phyloP scores from a whole-genome alignment of 2,113 vertebrate genomes.

The Ailurus styani region DNA sequence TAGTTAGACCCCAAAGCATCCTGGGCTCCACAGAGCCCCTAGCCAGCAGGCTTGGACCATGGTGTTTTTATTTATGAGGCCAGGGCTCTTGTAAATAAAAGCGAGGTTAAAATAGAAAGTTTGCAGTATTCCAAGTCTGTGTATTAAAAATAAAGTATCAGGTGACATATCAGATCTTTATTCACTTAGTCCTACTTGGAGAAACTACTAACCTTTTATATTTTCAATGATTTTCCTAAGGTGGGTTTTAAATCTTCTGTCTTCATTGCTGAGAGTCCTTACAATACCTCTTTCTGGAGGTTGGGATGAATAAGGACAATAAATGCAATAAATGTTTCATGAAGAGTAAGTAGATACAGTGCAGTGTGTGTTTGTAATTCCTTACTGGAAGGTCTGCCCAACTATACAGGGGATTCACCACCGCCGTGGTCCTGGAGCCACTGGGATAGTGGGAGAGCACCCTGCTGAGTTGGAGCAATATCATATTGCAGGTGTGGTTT shows the following conservation, averaged over 20 bases:
- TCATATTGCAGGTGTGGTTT: background rate
- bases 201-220: background rate
- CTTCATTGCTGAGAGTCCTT: background rate
- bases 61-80: background rate
- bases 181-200: background rate
- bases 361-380: background rate
- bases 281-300: background rate
- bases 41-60: background rate
- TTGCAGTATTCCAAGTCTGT: background rate
- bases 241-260: background rate
- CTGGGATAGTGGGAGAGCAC: background rate
- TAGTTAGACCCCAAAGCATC: no score
- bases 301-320: background rate
- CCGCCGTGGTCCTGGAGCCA: background rate
- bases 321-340: background rate
- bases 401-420: background rate
- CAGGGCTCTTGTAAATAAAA: background rate
- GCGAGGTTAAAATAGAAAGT: background rate
- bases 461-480: background rate
- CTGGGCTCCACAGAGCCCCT: background rate
- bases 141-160: background rate
- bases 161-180: background rate
- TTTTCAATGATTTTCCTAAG: background rate
- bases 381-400: background rate
- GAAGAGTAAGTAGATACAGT: background rate